These are phyloP conservation scores for Bubo bubo DNA, from an alignment of 2,113 vertebrate genomes.

Conservation along the genomic window DNA sequence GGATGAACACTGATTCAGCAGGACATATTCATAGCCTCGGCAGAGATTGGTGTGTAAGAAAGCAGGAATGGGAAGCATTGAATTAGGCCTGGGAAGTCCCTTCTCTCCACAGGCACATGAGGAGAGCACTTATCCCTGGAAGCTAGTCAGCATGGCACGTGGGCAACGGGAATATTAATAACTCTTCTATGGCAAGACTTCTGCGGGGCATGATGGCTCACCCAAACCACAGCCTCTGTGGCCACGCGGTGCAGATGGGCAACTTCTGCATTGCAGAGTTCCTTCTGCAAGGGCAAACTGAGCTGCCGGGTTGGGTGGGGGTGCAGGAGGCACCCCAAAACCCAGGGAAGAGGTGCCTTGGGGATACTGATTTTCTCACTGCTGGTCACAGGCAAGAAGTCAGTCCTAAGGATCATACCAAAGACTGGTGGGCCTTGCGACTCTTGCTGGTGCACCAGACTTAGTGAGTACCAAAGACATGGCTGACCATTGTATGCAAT, in stretches of 20 bases:
- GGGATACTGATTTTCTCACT: neutral
- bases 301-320: neutral
- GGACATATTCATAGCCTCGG: conserved; percentile 55
- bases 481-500: neutral
- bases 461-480: neutral
- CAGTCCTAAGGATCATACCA: neutral
- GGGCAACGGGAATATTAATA: conserved; percentile 75
- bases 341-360: neutral
- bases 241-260: conserved; percentile 67
- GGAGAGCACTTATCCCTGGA: conserved; percentile 59
- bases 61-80: conserved; percentile 61
- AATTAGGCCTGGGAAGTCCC: conserved; percentile 70
- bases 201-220: conserved; percentile 68
- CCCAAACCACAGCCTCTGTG: conserved; percentile 64
- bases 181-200: conserved; percentile 60
- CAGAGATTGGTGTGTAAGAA: conserved; percentile 46
- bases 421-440: neutral
- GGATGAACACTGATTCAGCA: conserved; percentile 70
- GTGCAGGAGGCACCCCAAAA: neutral
- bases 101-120: conserved; percentile 57
- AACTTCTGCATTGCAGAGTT: conserved; percentile 78
- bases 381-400: neutral
- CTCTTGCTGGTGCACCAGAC: rapidly evolving
- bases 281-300: conserved; percentile 42
- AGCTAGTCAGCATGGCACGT: conserved; percentile 66